Base-by-base conservation (phyloP, 2,888 invertebrate genomes). In the Bugula neritina region DNA sequence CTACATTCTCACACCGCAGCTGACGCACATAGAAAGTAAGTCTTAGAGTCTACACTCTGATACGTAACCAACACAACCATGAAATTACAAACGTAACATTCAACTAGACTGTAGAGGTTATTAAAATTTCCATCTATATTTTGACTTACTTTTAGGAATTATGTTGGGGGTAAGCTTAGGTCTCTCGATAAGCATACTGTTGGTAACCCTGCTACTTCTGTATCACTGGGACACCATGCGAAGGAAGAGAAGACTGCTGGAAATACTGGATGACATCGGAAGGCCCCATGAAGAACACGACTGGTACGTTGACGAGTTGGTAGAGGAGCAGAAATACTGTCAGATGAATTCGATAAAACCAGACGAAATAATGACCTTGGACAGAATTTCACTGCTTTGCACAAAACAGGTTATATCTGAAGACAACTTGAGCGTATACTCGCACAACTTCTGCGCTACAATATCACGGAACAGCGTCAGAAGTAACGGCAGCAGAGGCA, bases 351-450 rank as follows among this genome's bases (percentile, higher is more conserved):
- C 29, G 17, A 31, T 17, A 5, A 63, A 63, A 31, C 63, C 63
- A 25, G 63, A 63, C n/a, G 63, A 63, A 34, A 63, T 63, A 63
- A 13, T 63, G 27, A 63, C 63, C 34, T 31, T 63, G 5, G 63
- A 63, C 63, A 63, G 10, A 5, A 31, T 27, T 3, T 29, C 63
- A 25, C 29, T 63, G 31, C 29, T 21, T 10, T 21, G 10, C 10
- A 13, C 31, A 2, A 63, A 63, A 63, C 63, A 25, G 31, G 21
- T 13, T 2, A 27, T 63, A 31, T 21, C 5, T 13, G 63, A 63
- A 63, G 63, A 63, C 31, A 25, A 27, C 29, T 10, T 63, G 31
- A 63, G 63, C 31, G 29, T 25, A 63, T 31, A 63, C n/a, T 63
- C 63, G 13, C 63, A 63, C 63, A 63, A 63, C 31, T 25, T 31